Percentiles rank a stretch among this genome's conserved stretches.
phyloP scores from a whole-genome alignment of 2,888 invertebrate genomes.

The Lasioglossum villosulum region DNA sequence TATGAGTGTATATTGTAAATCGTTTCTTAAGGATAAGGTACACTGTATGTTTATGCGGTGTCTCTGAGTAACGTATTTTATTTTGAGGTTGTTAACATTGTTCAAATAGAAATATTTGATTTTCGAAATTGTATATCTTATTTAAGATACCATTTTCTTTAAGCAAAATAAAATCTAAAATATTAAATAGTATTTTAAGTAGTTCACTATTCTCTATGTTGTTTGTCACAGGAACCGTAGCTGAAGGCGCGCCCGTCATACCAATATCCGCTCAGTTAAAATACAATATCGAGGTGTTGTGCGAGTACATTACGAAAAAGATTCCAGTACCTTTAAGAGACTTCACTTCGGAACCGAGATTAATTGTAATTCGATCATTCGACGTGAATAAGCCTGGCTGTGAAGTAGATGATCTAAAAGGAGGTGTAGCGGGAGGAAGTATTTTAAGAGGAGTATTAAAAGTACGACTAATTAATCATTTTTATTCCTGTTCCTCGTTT shows the following conservation, averaged over 20 bases:
- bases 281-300: slow-evolving; percentile 99
- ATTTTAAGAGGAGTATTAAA: slow-evolving; percentile 97
- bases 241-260: slow-evolving; percentile 99
- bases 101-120: no score
- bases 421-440: slow-evolving; percentile 99
- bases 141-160: no score
- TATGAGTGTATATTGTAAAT: no score
- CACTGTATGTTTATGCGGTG: no score
- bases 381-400: slow-evolving; percentile 99
- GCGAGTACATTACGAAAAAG: slow-evolving; percentile 99
- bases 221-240: slow-evolving; percentile 90
- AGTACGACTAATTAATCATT: slow-evolving; percentile 79
- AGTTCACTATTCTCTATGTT: neutral
- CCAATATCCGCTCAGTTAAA: slow-evolving; percentile 99
- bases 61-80: no score
- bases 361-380: slow-evolving; percentile 98
- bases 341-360: slow-evolving; percentile 96
- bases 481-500: neutral
- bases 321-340: slow-evolving; percentile 98
- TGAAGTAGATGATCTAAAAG: slow-evolving; percentile 98
- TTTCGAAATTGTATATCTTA: no score
- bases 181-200: no score
- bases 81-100: no score
- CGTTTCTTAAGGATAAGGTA: no score
- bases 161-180: no score